Conservation (phyloP, 2,888 invertebrate genomes). For the Geotrupes spiniger region DNA sequence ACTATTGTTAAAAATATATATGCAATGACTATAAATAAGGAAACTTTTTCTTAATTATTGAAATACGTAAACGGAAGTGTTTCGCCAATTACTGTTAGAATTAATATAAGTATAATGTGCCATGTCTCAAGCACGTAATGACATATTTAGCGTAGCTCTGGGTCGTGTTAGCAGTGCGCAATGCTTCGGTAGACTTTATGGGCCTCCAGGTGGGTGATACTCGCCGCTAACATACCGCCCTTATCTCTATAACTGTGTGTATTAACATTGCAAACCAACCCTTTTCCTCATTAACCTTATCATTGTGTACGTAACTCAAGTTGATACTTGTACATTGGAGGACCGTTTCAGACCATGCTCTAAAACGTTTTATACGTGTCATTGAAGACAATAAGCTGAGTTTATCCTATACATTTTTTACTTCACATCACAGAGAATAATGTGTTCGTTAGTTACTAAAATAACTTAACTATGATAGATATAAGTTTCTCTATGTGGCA, state of each 20-base stretch:
- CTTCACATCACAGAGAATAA: too few relatives aligned
- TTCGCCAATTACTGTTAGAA: too few relatives aligned
- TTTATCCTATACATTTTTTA: constrained; percentile 1
- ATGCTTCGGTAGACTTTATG: constrained; percentile 20
- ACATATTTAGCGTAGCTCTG: constrained; percentile 18
- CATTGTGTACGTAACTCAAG: constrained; percentile 25
- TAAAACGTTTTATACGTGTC: constrained; percentile 7
- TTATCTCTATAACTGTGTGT: constrained; percentile 28
- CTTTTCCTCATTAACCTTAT: constrained; percentile 25
- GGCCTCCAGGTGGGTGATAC: constrained; percentile 29
- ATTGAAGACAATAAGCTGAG: neutral
- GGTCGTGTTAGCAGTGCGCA: constrained; percentile 10
- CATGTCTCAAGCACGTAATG: constrained; percentile 2
- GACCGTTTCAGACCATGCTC: constrained; percentile 16
- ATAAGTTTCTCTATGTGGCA: too few relatives aligned
- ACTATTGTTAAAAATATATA: too few relatives aligned
- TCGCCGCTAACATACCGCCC: constrained; percentile 26
- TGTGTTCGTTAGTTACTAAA: too few relatives aligned
- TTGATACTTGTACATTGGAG: constrained; percentile 17
- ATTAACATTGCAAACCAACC: constrained; percentile 22
- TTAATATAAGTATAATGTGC: too few relatives aligned
- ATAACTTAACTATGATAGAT: too few relatives aligned
- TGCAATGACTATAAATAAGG: too few relatives aligned
- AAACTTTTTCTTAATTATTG: too few relatives aligned
- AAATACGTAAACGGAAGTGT: too few relatives aligned